Percentiles rank a stretch among this genome's conserved stretches.
Conservation (phyloP, 2,113 vertebrate species). For the Mandrillus leucophaeus region DNA sequence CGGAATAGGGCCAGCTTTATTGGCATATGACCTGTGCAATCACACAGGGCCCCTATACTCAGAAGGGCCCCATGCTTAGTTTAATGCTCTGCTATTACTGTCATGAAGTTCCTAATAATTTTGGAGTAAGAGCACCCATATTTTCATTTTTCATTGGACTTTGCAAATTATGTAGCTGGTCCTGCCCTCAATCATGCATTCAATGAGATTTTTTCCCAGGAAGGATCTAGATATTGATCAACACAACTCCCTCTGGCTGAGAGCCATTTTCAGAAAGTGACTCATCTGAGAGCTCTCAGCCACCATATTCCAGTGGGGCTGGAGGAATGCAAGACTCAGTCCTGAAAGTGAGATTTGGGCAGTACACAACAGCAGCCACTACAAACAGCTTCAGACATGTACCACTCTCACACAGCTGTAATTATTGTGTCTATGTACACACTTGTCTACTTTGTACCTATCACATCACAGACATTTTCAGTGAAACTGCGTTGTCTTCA, state of each 20-base stretch:
- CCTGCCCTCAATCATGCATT: not conserved
- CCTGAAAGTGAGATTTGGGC: not conserved
- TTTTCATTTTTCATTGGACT: not conserved
- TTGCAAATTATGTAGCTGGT: not conserved
- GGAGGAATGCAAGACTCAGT: not conserved
- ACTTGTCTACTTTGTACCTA: not conserved
- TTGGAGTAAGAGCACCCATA: not conserved
- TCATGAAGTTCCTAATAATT: not conserved
- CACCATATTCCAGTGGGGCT: not conserved
- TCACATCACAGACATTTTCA: not conserved
- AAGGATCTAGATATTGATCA: not conserved
- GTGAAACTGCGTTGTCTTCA: not conserved
- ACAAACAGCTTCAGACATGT: not conserved
- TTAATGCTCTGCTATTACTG: not conserved
- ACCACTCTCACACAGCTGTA: not conserved
- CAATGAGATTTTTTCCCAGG: not conserved
- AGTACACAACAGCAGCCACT: not conserved
- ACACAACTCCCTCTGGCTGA: not conserved
- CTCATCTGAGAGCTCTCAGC: not conserved
- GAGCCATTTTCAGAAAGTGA: not conserved
- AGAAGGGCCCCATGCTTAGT: not conserved
- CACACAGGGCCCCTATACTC: not conserved
- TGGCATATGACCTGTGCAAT: not conserved
- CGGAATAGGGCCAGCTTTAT: not conserved
- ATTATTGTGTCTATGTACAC: not conserved